Evolutionary conservation across 1,140 invertebrate genomes (phyloP).

Genomic region (Caerostris extrusa): DNA sequence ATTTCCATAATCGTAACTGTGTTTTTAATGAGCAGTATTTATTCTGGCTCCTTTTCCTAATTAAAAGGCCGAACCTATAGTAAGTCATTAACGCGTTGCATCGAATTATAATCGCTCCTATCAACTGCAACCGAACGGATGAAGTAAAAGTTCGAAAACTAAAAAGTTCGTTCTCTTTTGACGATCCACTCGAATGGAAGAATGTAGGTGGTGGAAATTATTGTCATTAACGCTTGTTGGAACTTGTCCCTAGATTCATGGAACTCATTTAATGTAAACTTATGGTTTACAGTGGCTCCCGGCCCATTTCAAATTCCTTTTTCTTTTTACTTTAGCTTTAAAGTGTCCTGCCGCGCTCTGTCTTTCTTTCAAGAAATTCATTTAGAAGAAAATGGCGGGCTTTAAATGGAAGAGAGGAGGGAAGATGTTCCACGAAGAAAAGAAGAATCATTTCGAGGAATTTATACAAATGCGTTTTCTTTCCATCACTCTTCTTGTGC

Average conservation of each 20-base stretch:
- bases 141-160: slow-evolving; percentile 4
- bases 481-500: background rate
- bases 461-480: background rate
- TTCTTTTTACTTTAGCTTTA: background rate
- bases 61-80: background rate
- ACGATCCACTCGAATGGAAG: background rate
- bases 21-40: slow-evolving; percentile 37
- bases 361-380: background rate
- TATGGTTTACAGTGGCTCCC: background rate
- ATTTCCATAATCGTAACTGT: background rate
- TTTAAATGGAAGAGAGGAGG: background rate
- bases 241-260: slow-evolving; percentile 7
- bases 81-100: slow-evolving; percentile 14
- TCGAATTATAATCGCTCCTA: slow-evolving; percentile 30
- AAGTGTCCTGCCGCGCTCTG: background rate
- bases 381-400: background rate
- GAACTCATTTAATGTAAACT: background rate
- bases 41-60: slow-evolving; percentile 6
- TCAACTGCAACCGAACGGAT: background rate
- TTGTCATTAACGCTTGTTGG: background rate
- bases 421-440: background rate
- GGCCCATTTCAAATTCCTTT: background rate
- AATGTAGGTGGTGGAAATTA: background rate
- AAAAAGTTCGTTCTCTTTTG: background rate
- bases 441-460: background rate